A percentile compares a stretch with the other conserved stretches of the same genome.
phyloP scores from a whole-genome alignment of 2,797 vertebrate genomes.

The Bradypodion ventrale region DNA sequence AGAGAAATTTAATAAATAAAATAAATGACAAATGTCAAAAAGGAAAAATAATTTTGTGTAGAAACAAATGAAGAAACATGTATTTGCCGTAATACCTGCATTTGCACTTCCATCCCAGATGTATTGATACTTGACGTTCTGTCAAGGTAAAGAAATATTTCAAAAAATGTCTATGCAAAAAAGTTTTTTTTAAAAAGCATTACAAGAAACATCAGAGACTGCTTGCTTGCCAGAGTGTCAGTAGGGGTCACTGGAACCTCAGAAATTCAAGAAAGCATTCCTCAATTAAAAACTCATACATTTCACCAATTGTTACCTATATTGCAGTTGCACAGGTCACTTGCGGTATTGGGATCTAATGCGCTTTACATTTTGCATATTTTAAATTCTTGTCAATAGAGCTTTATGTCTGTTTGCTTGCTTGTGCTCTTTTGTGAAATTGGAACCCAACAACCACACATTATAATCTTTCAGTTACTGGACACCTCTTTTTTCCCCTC shows the following conservation, averaged over 20 bases:
- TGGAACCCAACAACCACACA: no score
- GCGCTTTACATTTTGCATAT: background rate
- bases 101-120: background rate
- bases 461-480: background rate
- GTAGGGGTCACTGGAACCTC: conserved; percentile 14
- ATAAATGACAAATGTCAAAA: conserved; percentile 48
- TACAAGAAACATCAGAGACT: background rate
- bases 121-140: background rate
- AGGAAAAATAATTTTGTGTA: conserved; percentile 50
- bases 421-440: background rate
- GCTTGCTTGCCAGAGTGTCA: background rate
- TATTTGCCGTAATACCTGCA: background rate
- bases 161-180: background rate
- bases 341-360: background rate
- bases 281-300: background rate
- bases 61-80: background rate
- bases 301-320: background rate
- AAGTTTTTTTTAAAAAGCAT: background rate
- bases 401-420: background rate
- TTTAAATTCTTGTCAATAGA: background rate
- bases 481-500: no score
- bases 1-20: no score
- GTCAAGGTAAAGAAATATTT: background rate
- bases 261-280: background rate
- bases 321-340: background rate